phyloP scores from a whole-genome alignment of 2,113 vertebrate species.

The Eudorcas thomsonii region DNA sequence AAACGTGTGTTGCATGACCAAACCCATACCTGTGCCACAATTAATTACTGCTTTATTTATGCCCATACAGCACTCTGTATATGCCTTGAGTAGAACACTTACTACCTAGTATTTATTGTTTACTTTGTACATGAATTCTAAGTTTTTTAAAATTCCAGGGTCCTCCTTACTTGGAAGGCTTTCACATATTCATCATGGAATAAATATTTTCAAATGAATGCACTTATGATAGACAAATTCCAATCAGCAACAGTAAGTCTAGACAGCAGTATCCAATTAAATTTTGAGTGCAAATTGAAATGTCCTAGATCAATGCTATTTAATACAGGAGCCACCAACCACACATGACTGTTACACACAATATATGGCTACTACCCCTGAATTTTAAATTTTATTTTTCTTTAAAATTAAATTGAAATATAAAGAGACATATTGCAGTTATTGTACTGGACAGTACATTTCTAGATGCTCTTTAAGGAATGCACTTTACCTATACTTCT shows the following conservation, averaged over 20 bases:
- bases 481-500: background rate
- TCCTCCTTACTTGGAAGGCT: background rate
- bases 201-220: conserved; percentile 39
- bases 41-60: background rate
- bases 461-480: background rate
- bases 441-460: background rate
- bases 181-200: background rate
- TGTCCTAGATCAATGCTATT: background rate
- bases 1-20: background rate
- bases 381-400: background rate
- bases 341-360: background rate
- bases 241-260: background rate
- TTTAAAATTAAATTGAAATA: conserved; percentile 1
- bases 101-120: background rate
- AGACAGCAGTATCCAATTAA: background rate
- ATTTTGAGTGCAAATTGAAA: background rate
- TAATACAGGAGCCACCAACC: background rate
- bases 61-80: background rate
- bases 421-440: background rate
- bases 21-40: background rate
- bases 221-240: background rate
- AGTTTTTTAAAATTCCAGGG: background rate
- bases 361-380: background rate
- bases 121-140: background rate
- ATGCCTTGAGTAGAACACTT: background rate